Percentiles rank a stretch among this genome's conserved stretches.
Evolutionary conservation across 2,888 invertebrate species (phyloP).

Genomic region (Aelia acuminata): DNA sequence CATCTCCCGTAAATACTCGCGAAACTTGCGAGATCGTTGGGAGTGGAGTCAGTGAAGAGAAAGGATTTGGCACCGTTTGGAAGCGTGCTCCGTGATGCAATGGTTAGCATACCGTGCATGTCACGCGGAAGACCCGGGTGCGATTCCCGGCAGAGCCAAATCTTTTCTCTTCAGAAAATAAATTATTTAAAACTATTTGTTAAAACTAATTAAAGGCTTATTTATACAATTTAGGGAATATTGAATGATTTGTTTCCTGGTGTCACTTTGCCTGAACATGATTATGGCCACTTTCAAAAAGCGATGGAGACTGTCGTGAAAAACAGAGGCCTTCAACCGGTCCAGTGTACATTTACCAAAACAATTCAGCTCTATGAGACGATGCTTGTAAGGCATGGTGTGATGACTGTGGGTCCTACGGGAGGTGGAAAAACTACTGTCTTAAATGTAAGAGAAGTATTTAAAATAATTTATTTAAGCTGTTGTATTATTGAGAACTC

Average conservation of each 20-base stretch:
- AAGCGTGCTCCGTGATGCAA: no score
- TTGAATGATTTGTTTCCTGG: constrained; percentile 92
- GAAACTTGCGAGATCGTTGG: no score
- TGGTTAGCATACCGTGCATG: no score
- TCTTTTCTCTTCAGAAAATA: no score
- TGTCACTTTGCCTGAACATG: constrained; percentile 81
- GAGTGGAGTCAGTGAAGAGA: no score
- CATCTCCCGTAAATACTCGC: no score
- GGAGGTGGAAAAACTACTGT: constrained; percentile 89
- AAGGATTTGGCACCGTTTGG: no score
- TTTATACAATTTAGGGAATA: constrained; percentile 75
- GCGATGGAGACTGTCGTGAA: constrained; percentile 73
- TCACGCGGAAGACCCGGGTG: no score
- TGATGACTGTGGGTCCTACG: constrained; percentile 92
- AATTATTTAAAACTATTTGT: background rate
- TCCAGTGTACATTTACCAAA: constrained; percentile 78
- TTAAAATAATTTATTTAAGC: constrained; percentile 55
- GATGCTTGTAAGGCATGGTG: constrained; percentile 92
- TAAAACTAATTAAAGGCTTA: background rate
- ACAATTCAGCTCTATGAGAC: constrained; percentile 91
- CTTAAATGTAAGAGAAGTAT: constrained; percentile 73
- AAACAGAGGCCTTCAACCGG: constrained; percentile 78
- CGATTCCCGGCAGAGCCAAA: no score
- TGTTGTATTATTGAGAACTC: no score
- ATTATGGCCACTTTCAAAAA: constrained; percentile 82